Evolutionary conservation across 2,888 invertebrate species (phyloP).

Genomic region (Mylabris sibirica): DNA sequence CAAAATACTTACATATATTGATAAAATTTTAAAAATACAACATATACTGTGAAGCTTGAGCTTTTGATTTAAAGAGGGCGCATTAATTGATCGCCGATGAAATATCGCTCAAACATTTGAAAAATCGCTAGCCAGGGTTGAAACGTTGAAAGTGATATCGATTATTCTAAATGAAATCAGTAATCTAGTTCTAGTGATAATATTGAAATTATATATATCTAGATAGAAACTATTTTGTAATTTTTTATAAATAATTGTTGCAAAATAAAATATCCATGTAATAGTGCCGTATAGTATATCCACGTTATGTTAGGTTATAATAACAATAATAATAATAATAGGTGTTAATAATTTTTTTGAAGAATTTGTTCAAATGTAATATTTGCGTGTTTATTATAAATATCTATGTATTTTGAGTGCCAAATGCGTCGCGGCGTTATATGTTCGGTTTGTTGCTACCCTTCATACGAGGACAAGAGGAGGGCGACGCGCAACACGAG

Average conservation of each 20-base stretch:
- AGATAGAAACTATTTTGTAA: not conserved
- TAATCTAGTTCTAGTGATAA: not conserved
- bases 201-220: not conserved
- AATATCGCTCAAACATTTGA: conserved; percentile 11
- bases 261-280: not conserved
- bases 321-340: no score
- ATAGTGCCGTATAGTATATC: no score
- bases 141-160: conserved; percentile 4
- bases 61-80: conserved; percentile 1
- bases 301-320: no score
- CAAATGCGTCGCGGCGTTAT: conserved; percentile 17
- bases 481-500: conserved; percentile 53
- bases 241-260: not conserved
- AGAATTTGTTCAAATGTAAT: not conserved
- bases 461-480: conserved; percentile 27
- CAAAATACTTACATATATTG: no score
- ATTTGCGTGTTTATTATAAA: conserved; percentile 8
- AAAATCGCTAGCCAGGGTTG: conserved; percentile 4
- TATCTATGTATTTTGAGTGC: conserved; percentile 17
- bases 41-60: not conserved
- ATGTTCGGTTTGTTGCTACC: conserved; percentile 23
- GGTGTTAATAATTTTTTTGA: not conserved
- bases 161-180: not conserved
- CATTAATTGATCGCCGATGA: not conserved
- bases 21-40: conserved; percentile 12